A percentile compares a stretch with the other conserved stretches of the same genome.
Evolutionary conservation across 2,113 vertebrate species (phyloP).

Genomic region (Carlito syrichta): DNA sequence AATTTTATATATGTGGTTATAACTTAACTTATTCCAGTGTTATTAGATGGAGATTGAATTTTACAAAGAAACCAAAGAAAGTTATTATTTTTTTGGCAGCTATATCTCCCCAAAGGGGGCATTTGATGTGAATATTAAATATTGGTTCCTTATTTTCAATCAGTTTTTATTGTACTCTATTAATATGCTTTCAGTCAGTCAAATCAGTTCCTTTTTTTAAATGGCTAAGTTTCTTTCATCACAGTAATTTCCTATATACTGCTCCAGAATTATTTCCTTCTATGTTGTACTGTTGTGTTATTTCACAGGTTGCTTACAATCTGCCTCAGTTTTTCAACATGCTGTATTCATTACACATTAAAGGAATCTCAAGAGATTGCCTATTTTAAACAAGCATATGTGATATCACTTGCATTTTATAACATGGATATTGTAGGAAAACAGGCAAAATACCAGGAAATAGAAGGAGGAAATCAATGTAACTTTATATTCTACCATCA

Average conservation of each 20-base stretch:
- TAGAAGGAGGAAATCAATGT: background rate
- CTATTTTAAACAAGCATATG: background rate
- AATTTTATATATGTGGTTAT: background rate
- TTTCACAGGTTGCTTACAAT: background rate
- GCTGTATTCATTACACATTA: background rate
- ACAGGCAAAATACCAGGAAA: background rate
- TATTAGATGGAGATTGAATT: background rate
- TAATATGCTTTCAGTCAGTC: background rate
- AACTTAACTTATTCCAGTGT: background rate
- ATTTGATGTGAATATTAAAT: background rate
- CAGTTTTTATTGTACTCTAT: background rate
- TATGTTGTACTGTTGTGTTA: background rate
- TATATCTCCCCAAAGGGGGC: background rate
- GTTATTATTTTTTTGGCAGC: background rate
- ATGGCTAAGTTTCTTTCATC: background rate
- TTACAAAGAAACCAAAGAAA: background rate
- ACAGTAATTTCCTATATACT: background rate
- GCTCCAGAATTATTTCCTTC: background rate
- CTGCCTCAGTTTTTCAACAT: background rate
- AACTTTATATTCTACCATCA: background rate
- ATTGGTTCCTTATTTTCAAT: background rate
- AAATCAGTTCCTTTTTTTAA: background rate
- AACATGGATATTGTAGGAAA: background rate
- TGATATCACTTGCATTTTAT: slow-evolving; percentile 5
- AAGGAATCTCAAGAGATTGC: background rate